These are phyloP conservation scores for Mustela erminea DNA, from an alignment of 2,797 vertebrate species.

Conservation along the genomic window DNA sequence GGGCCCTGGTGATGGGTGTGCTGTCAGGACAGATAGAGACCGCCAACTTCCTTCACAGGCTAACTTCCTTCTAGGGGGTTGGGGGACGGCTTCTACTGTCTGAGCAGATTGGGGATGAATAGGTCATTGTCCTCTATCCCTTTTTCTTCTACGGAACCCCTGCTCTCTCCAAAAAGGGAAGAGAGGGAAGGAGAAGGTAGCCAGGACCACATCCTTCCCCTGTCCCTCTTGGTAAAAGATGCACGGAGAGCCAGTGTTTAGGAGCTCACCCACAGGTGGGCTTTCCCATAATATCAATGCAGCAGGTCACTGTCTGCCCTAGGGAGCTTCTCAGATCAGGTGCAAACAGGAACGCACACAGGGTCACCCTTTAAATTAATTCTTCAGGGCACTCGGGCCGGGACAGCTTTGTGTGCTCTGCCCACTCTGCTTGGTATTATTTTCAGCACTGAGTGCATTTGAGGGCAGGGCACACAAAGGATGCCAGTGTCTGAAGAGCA, in stretches of 20 bases:
- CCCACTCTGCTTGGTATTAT: conserved; percentile 66
- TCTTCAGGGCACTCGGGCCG: conserved; percentile 60
- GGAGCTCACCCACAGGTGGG: not conserved
- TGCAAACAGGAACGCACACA: conserved; percentile 76
- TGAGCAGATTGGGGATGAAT: not conserved
- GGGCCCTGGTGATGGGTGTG: not conserved
- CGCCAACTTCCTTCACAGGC: not conserved
- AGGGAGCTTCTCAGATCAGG: conserved; percentile 75
- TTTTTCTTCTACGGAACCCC: not conserved
- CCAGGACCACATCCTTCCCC: not conserved
- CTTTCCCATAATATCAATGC: not conserved
- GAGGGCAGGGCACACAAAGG: no score
- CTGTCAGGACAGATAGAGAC: not conserved
- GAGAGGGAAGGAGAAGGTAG: not conserved
- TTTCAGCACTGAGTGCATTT: not conserved
- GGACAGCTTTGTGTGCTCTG: conserved; percentile 61
- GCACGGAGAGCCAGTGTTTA: not conserved
- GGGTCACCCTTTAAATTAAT: conserved; percentile 79
- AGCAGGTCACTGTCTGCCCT: not conserved
- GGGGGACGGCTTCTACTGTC: not conserved
- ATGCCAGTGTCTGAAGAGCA: no score
- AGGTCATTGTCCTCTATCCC: not conserved
- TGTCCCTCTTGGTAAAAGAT: not conserved
- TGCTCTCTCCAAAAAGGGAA: not conserved
- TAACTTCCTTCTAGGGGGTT: not conserved